Evolutionary conservation across 92 coral and sea anemone genomes (phyloP).

Genomic region (Ricordea florida): DNA sequence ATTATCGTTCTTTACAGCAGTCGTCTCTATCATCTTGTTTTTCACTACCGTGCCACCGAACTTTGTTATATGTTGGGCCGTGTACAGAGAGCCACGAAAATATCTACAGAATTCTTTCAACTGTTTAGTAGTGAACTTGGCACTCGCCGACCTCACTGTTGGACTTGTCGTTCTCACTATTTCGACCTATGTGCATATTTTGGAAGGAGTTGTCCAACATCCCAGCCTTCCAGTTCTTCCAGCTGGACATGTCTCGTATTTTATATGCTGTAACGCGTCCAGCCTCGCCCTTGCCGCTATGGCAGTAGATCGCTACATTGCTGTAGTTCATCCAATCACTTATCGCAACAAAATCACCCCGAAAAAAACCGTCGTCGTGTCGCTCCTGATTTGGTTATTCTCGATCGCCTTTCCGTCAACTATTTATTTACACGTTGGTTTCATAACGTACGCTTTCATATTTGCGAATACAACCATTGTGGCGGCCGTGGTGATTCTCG

Average conservation of each 20-base stretch:
- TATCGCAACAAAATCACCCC: conserved; percentile 38
- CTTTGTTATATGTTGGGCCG: conserved; percentile 72
- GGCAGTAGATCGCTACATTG: conserved; percentile 72
- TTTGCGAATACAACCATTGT: conserved; percentile 38
- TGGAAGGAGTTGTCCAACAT: conserved; percentile 61
- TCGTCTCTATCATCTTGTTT: conserved; percentile 46
- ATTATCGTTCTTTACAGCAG: conserved; percentile 73
- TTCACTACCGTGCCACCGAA: conserved; percentile 70
- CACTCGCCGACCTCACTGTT: conserved; percentile 79
- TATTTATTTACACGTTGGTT: conserved; percentile 36
- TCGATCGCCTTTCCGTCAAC: conserved; percentile 20
- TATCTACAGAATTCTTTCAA: conserved; percentile 77
- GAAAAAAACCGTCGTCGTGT: conserved; percentile 30
- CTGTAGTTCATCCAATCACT: conserved; percentile 52
- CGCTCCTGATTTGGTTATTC: conserved; percentile 38
- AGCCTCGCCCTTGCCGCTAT: conserved; percentile 70
- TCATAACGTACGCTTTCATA: conserved; percentile 47
- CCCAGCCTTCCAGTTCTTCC: conserved; percentile 17
- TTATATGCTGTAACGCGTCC: conserved; percentile 75
- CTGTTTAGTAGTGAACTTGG: conserved; percentile 73
- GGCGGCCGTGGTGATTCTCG: neutral
- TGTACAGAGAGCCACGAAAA: conserved; percentile 61
- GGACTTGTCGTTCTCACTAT: conserved; percentile 78
- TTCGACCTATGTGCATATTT: conserved; percentile 58
- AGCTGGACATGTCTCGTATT: conserved; percentile 58